A percentile compares a stretch with the other conserved stretches of the same genome.
Conservation (phyloP, 2,113 vertebrate species). For the Gorsachius goisagi region DNA sequence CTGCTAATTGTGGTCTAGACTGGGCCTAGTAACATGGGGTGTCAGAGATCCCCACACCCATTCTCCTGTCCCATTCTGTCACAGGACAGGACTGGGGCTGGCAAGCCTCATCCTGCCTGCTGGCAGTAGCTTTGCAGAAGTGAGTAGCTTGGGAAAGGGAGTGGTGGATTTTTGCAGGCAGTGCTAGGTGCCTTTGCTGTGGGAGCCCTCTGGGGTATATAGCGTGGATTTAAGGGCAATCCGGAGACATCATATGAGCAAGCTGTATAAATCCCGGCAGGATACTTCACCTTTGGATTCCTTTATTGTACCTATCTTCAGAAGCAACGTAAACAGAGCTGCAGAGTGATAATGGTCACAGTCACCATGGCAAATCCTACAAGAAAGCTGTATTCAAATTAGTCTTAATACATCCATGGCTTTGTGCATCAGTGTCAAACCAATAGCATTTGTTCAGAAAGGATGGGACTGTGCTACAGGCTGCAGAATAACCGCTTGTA, state of each 20-base stretch:
- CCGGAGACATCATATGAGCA: not conserved
- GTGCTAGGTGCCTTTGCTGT: not conserved
- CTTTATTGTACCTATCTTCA: not conserved
- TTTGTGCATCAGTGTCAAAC: not conserved
- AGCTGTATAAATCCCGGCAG: not conserved
- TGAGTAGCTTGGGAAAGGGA: not conserved
- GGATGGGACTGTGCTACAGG: not conserved
- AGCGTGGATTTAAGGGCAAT: not conserved
- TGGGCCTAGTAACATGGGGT: not conserved
- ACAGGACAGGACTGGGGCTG: not conserved
- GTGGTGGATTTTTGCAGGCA: not conserved
- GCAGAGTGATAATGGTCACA: not conserved
- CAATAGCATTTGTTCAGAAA: not conserved
- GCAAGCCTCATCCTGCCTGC: not conserved
- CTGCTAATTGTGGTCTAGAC: not conserved
- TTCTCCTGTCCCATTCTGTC: not conserved
- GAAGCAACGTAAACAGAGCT: not conserved
- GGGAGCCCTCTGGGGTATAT: not conserved
- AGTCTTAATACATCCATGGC: not conserved
- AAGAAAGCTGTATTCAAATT: not conserved
- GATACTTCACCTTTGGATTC: not conserved
- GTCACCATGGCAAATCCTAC: not conserved
- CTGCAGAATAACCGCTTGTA: not conserved
- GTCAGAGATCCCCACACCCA: not conserved
- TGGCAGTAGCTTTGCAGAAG: not conserved